Conservation (phyloP, 2,888 invertebrate species). For the Eugnorisma glareosa region DNA sequence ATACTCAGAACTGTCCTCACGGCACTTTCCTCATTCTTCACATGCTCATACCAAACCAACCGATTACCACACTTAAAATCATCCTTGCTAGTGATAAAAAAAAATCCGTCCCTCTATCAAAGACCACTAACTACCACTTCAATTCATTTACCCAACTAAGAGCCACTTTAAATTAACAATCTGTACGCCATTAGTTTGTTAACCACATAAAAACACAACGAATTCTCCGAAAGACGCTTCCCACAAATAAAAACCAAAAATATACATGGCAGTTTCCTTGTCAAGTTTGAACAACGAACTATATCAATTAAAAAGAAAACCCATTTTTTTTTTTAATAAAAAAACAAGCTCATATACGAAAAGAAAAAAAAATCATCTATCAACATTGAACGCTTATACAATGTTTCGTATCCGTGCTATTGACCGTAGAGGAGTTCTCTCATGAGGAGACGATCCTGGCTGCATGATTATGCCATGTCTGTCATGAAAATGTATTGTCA, state of each 20-base stretch:
- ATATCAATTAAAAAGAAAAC: neutral
- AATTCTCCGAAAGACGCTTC: neutral
- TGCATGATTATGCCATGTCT: no score
- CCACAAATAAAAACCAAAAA: neutral
- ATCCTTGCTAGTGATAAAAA: neutral
- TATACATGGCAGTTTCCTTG: neutral
- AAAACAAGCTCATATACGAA: no score
- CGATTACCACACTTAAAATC: neutral
- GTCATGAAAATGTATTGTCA: no score
- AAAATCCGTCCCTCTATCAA: neutral
- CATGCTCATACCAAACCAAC: neutral
- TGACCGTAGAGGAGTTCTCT: no score
- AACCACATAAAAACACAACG: neutral
- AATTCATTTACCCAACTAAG: neutral
- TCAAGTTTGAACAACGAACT: neutral
- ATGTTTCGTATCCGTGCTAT: no score
- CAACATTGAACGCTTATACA: no score
- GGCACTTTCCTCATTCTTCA: no score
- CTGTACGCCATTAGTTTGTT: neutral
- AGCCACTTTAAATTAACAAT: neutral
- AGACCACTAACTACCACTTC: neutral
- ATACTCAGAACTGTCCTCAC: neutral
- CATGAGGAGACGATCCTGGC: no score
- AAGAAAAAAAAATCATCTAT: no score
- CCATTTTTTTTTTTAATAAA: no score